Base-by-base conservation (phyloP, 2,888 invertebrate genomes). In the Acrocyrtus sp. region DNA sequence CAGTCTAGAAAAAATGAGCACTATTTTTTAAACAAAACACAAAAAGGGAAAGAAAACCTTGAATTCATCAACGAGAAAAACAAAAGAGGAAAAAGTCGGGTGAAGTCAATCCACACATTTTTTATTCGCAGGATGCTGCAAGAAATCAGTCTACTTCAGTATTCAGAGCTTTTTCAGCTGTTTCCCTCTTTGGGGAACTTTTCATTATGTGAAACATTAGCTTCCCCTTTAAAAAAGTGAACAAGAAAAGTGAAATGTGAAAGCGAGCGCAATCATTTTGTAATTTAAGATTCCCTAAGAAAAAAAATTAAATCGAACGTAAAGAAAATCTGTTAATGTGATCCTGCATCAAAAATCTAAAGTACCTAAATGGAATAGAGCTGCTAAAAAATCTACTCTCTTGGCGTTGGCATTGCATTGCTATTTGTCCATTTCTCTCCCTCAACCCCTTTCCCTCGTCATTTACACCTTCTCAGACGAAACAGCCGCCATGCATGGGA, bases 181-280 rank as follows among this genome's bases (percentile, higher is more conserved):
- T n/a, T n/a, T n/a, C n/a, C n/a, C n/a, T n/a, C n/a, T n/a, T n/a
- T n/a, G n/a, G n/a, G n/a, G n/a, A n/a, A n/a, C n/a, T n/a, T n/a
- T n/a, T 6, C 10, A 19, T 53, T 19, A 53, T 34, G 22, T 19
- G 48, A 53, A 53, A 53, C 27, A 53, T n/a, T 53, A n/a, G 27
- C 26, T 12, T 27, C 19, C 17, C n/a, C n/a, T n/a, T n/a, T n/a
- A n/a, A 29, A 19, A 53, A 29, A 29, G 17, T 47, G 48, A 48
- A 51, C 6, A 24, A 51, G 5, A 24, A 43, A 56, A 26, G 26
- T 51, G 21, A 63, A 45, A 45, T n/a, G n/a, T n/a, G n/a, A n/a
- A n/a, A n/a, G n/a, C n/a, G n/a, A n/a, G n/a, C n/a, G 65, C 54
- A 48, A 65, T 65, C 47, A 56, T 65, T 65, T 65, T 17, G 65